Conservation (phyloP, 2,113 vertebrate genomes). For the Oriolus oriolus region DNA sequence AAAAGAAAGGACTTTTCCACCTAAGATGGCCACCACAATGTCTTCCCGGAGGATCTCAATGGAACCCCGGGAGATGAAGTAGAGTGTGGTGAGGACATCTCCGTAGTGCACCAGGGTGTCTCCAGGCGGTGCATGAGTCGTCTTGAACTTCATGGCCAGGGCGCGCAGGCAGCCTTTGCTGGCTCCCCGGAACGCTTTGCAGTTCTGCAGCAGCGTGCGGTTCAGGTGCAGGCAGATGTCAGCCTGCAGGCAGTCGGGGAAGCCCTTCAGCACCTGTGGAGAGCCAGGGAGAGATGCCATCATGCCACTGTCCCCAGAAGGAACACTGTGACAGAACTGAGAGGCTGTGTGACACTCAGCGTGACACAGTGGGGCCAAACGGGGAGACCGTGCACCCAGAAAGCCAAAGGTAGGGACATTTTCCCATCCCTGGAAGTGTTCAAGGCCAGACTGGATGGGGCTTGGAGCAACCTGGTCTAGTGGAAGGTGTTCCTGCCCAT, state of each 20-base stretch:
- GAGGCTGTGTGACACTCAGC: fast-evolving
- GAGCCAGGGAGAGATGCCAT: neutral
- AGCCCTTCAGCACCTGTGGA: constrained; percentile 92
- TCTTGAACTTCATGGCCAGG: constrained; percentile 94
- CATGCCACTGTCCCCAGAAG: neutral
- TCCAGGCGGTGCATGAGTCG: constrained; percentile 89
- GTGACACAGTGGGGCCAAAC: fast-evolving
- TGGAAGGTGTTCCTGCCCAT: neutral
- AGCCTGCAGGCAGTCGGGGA: constrained; percentile 96
- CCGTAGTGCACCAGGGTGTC: constrained; percentile 95
- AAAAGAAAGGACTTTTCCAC: constrained; percentile 64
- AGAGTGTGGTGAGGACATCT: constrained; percentile 91
- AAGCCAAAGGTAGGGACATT: neutral
- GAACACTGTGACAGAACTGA: fast-evolving
- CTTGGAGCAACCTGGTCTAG: neutral
- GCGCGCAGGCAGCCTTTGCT: constrained; percentile 94
- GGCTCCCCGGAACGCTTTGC: constrained; percentile 89
- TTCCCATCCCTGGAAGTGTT: neutral
- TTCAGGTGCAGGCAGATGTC: constrained; percentile 98
- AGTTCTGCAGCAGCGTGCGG: constrained; percentile 90
- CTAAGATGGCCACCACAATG: constrained; percentile 94
- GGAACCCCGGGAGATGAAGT: constrained; percentile 97
- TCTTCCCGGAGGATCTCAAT: constrained; percentile 95
- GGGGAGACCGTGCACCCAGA: fast-evolving
- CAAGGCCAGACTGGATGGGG: neutral